Evolutionary conservation across 2,797 vertebrate genomes (phyloP).

Genomic region (Malurus splendens): DNA sequence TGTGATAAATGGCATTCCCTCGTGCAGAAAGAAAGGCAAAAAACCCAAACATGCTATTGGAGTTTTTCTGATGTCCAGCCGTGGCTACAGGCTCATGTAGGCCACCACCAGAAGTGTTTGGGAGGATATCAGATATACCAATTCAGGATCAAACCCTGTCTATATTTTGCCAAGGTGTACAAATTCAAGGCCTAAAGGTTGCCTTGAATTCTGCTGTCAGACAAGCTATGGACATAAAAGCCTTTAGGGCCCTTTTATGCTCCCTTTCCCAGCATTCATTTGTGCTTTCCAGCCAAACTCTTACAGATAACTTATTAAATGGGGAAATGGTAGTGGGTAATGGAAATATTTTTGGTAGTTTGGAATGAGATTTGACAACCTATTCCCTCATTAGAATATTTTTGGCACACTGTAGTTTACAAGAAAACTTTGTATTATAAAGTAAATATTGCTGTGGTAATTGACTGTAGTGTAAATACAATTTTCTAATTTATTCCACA

Average conservation of each 20-base stretch:
- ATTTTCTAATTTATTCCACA: slow-evolving; percentile 29
- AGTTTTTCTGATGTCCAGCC: background rate
- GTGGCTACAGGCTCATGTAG: background rate
- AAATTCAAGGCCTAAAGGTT: background rate
- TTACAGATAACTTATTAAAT: background rate
- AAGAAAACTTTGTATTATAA: slow-evolving; percentile 36
- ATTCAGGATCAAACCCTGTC: background rate
- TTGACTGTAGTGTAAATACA: slow-evolving; percentile 38
- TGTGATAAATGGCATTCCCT: background rate
- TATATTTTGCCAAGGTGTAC: background rate
- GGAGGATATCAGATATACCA: background rate
- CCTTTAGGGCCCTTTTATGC: background rate
- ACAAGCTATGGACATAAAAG: background rate
- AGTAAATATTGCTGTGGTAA: slow-evolving; percentile 39
- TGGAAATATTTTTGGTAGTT: slow-evolving; percentile 24
- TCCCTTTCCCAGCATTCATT: background rate
- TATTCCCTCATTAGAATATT: slow-evolving; percentile 45
- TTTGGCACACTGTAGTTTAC: slow-evolving; percentile 38
- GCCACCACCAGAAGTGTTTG: background rate
- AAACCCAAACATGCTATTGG: background rate
- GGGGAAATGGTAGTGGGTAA: slow-evolving; percentile 24
- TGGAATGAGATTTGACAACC: slow-evolving; percentile 50
- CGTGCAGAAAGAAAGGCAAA: background rate
- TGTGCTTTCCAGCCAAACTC: background rate
- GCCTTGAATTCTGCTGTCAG: background rate